Evolutionary conservation across 2,113 vertebrate genomes (phyloP), one percentile per base, ranked within the genome.

Genomic region (Phylloscopus trochiloides): DNA sequence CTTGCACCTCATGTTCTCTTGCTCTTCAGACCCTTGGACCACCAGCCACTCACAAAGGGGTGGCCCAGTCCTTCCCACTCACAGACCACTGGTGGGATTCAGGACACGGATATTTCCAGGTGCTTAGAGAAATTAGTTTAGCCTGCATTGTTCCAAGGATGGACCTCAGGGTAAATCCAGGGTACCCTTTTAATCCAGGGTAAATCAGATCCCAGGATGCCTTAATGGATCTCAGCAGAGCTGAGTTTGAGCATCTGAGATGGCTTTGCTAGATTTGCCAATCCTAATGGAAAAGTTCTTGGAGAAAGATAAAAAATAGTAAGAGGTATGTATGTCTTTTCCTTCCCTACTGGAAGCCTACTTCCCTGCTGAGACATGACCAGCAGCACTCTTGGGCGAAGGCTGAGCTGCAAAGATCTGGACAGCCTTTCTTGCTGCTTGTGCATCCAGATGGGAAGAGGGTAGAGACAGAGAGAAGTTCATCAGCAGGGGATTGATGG

Each of bases 91-190:
- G 3, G 14, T 77, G 45, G 25, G 19, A 32, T 95, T 85, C 43
- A 62, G 52, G 32, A 65, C 21, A 29, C 0, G 1, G 45, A 5
- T 80, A 48, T 68, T 82, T 80, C 55, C 20, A 76, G 42, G 14
- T 76, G 24, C 62, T 71, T 88, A 75, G 61, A 71, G 29, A 90
- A 91, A 55, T 51, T 84, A 10, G 45, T 92, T 84, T 32, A 88
- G 34, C 63, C 47, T 92, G 36, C 15, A 7, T 89, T 92, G 66
- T 88, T 92, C 72, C 68, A 82, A 96, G 50, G 66, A 76, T 92
- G 59, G 51, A 89, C 36, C n/a, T 61, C 61, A 45, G 76, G 52
- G 62, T 93, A 40, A 40, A 40, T 40, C 40, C 40, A 40, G 40
- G 40, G 40, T 40, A 40, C 91, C 68, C 8, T 74, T 95, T 92